Percentiles rank a stretch among this genome's conserved stretches.
These are phyloP conservation scores for Coptotermes formosanus DNA, from an alignment of 1,140 invertebrate genomes.

Conservation along the genomic window DNA sequence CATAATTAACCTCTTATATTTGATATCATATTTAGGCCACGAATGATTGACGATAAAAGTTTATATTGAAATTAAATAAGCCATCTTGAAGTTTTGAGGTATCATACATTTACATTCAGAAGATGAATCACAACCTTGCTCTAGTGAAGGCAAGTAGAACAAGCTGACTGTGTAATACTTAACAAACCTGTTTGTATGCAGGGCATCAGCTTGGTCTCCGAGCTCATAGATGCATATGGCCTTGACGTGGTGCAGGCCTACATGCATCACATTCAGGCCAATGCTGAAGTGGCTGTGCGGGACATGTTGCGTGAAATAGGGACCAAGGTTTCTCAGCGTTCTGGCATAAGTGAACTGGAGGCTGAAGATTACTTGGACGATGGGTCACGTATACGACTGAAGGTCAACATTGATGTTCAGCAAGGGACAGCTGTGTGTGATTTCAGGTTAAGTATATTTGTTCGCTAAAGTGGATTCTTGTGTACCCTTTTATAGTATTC, in stretches of 20 bases:
- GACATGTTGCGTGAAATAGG: slow-evolving; percentile 83
- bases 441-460: slow-evolving; percentile 60
- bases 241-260: slow-evolving; percentile 94
- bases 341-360: slow-evolving; percentile 56
- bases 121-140: too few relatives aligned
- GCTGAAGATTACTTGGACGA: slow-evolving; percentile 94
- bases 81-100: too few relatives aligned
- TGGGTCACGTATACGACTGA: slow-evolving; percentile 83
- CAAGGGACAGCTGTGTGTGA: slow-evolving; percentile 87
- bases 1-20: too few relatives aligned
- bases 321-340: slow-evolving; percentile 53
- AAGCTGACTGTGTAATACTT: too few relatives aligned
- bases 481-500: neutral
- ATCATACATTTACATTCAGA: too few relatives aligned
- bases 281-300: slow-evolving; percentile 90
- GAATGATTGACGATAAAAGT: too few relatives aligned
- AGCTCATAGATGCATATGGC: slow-evolving; percentile 88
- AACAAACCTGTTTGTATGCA: slow-evolving; percentile 44
- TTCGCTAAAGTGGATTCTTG: slow-evolving; percentile 2
- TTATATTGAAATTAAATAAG: too few relatives aligned
- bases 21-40: too few relatives aligned
- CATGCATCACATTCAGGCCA: slow-evolving; percentile 93
- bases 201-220: slow-evolving; percentile 86
- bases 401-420: slow-evolving; percentile 72
- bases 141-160: too few relatives aligned